Base-by-base conservation (phyloP, 2,888 invertebrate genomes). In the Bombyx huttoni region DNA sequence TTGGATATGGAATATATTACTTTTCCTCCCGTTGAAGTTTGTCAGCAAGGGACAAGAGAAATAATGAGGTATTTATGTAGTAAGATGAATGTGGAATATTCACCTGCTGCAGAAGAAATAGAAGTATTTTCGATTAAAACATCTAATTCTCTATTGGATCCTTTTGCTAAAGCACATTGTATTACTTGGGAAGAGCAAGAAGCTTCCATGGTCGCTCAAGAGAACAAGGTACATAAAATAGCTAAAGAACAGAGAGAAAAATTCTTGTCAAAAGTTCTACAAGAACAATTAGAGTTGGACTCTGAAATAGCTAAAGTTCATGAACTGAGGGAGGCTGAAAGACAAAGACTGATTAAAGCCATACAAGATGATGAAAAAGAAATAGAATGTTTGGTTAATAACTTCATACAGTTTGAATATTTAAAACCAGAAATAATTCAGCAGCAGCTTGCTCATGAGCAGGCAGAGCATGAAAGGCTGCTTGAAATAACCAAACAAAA, bases 251-350 rank as follows among this genome's bases (percentile, higher is more conserved):
- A 92, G 65, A 90, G 90, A 69, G 90, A 92, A 67, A 92, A 91
- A 76, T 90, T 91, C 65, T 65, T 86, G 34, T 61, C 72, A 24
- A 66, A 78, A 59, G 79, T 93, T 59, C 78, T 91, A 52, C 71
- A 90, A 66, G 90, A 93, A 66, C 94, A 94, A 77, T 88, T 85
- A 54, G 90, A 91, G 64, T 77, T 94, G 47, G 94, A 94, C 67
- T 79, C 78, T 57, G 91, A 94, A 76, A 90, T 94, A 58, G 90
- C 89, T 54, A 92, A 91, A 79, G 88, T 94, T 53, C 94, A 94
- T 63, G 90, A 89, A 68, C 89, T 89, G 59, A 91, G 90, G 75
- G 94, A 94, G 69, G 67, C 78, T 47, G 92, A 93, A 58, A 80
- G 91, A 56, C 89, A 89, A 63, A 85, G 83, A 62, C 74, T 93